These are phyloP conservation scores for Tipula helvola DNA, from an alignment of 2,888 invertebrate genomes.

Conservation along the genomic window DNA sequence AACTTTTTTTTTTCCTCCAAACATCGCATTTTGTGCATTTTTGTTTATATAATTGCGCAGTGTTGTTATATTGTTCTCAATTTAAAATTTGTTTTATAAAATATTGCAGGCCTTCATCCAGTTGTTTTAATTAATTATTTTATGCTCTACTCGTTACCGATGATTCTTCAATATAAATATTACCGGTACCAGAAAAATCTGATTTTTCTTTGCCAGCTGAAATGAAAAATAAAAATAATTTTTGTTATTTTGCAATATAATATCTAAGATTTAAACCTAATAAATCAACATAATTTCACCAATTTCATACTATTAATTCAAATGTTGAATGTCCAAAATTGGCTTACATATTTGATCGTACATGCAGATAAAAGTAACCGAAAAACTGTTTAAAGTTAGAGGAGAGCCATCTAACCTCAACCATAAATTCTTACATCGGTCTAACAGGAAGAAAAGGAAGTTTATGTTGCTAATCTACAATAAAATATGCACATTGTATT, in stretches of 20 bases:
- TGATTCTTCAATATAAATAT: constrained; percentile 34
- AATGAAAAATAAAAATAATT: constrained; percentile 14
- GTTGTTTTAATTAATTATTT: neutral
- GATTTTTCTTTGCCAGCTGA: constrained; percentile 27
- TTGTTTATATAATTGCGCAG: neutral
- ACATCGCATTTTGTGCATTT: neutral
- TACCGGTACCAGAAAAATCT: constrained; percentile 30
- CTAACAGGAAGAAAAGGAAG: too few relatives aligned
- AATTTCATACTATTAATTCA: too few relatives aligned
- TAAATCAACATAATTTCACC: too few relatives aligned
- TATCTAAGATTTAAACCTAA: too few relatives aligned
- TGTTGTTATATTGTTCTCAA: neutral
- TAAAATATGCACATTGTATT: too few relatives aligned
- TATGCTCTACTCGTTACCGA: neutral
- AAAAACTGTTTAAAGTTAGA: too few relatives aligned
- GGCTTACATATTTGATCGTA: too few relatives aligned
- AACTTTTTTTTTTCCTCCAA: neutral
- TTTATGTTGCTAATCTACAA: too few relatives aligned
- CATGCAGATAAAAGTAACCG: too few relatives aligned
- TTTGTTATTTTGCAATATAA: neutral
- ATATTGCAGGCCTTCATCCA: neutral
- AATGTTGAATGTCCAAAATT: too few relatives aligned
- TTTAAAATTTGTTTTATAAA: neutral
- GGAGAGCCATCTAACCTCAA: too few relatives aligned
- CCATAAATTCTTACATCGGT: too few relatives aligned